Evolutionary conservation across 2,888 invertebrate species (phyloP).

Genomic region (Agrotis segetum): DNA sequence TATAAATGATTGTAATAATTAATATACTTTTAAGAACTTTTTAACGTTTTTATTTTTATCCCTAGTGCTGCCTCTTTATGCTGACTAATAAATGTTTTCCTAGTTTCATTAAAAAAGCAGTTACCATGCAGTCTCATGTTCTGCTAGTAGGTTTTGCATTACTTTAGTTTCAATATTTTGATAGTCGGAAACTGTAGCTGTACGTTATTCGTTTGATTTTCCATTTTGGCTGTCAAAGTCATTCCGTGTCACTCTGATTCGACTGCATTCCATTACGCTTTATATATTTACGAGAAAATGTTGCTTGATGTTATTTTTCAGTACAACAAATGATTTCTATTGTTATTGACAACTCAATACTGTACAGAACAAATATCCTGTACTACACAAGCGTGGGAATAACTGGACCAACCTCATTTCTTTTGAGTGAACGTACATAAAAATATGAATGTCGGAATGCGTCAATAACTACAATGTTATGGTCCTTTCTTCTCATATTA

Average conservation of each 20-base stretch:
- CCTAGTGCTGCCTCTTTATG: neutral
- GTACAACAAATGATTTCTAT: neutral
- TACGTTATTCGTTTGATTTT: neutral
- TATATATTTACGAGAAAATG: neutral
- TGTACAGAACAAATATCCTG: neutral
- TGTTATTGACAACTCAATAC: too few relatives aligned
- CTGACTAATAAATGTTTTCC: slow-evolving; percentile 12
- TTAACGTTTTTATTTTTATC: neutral
- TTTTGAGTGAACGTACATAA: neutral
- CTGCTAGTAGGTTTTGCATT: neutral
- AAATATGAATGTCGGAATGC: neutral
- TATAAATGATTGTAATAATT: neutral
- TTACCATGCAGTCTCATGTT: neutral
- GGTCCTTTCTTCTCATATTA: too few relatives aligned
- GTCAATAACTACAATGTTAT: too few relatives aligned
- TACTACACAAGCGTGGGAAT: neutral
- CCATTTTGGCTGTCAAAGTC: neutral
- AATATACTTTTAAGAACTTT: neutral
- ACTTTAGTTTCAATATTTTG: neutral
- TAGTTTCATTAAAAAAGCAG: neutral
- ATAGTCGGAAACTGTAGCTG: neutral
- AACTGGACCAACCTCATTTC: neutral
- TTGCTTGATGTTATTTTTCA: neutral
- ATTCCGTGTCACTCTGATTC: neutral
- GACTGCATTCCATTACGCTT: neutral